Percentiles rank a stretch among this genome's conserved stretches.
These are phyloP conservation scores for Mus musculus DNA, from an alignment of 2,113 vertebrate species.

Conservation along the genomic window GRCm39 chr9:13281501-13282000, in stretches of 20 bases:
- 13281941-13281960: slow-evolving; percentile 93
- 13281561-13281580: background rate
- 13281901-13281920: slow-evolving; percentile 89
- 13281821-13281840: slow-evolving; percentile 1
- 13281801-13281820: slow-evolving; percentile 52
- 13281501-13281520: background rate
- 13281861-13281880: slow-evolving; percentile 69
- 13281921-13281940: slow-evolving; percentile 90
- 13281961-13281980: slow-evolving; percentile 84
- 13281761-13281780: slow-evolving; percentile 11
- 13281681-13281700: background rate
- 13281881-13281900: slow-evolving; percentile 88
- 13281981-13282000: slow-evolving; percentile 67
- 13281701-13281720: background rate
- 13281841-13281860: background rate
- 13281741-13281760: slow-evolving; percentile 25
- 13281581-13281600: background rate
- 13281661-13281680: background rate
- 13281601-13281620: background rate
- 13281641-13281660: background rate
- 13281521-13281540: background rate
- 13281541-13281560: background rate
- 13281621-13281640: background rate
- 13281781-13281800: background rate
- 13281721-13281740: slow-evolving; percentile 26